Conservation (phyloP, 1,140 invertebrate species). For the Sycophila sp. region DNA sequence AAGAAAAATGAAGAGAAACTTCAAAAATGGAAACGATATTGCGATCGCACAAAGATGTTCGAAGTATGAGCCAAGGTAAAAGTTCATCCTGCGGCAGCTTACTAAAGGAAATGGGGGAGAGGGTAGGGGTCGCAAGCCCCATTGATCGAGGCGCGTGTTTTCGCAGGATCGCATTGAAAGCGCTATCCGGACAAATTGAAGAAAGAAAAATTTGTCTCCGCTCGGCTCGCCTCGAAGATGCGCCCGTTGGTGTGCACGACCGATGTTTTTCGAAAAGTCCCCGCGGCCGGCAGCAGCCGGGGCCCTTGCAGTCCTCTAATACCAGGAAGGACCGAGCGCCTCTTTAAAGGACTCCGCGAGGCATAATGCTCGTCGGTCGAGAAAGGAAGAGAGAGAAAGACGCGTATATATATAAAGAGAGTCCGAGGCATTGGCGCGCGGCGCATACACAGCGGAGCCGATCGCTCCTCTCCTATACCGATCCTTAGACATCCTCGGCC, state of each 20-base stretch:
- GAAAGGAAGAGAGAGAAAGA: slow-evolving; percentile 5
- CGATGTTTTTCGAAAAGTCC: slow-evolving; percentile 39
- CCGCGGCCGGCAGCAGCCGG: slow-evolving; percentile 11
- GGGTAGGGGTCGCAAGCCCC: too few species aligned
- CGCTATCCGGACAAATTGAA: slow-evolving; percentile 3
- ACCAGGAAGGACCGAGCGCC: slow-evolving; percentile 36
- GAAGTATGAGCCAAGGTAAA: too few species aligned
- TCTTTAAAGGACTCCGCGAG: slow-evolving; percentile 35
- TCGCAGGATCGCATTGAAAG: too few species aligned
- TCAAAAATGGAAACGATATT: too few species aligned
- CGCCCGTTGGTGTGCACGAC: neutral
- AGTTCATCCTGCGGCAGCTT: too few species aligned
- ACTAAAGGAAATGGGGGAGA: too few species aligned
- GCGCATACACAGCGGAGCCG: slow-evolving; percentile 1
- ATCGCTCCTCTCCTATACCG: slow-evolving; percentile 26
- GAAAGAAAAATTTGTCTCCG: slow-evolving; percentile 31
- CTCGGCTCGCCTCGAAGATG: neutral
- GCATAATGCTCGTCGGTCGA: slow-evolving; percentile 12
- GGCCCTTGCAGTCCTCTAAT: too few species aligned
- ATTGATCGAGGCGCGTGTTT: too few species aligned
- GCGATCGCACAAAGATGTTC: too few species aligned
- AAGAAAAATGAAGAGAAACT: too few species aligned
- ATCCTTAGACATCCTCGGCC: slow-evolving; percentile 18
- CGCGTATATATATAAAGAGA: too few species aligned
- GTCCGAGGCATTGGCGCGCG: neutral